Evolutionary conservation across 2,113 vertebrate species (phyloP), one percentile per base, ranked within the genome.

Genomic region (Tragelaphus scriptus): DNA sequence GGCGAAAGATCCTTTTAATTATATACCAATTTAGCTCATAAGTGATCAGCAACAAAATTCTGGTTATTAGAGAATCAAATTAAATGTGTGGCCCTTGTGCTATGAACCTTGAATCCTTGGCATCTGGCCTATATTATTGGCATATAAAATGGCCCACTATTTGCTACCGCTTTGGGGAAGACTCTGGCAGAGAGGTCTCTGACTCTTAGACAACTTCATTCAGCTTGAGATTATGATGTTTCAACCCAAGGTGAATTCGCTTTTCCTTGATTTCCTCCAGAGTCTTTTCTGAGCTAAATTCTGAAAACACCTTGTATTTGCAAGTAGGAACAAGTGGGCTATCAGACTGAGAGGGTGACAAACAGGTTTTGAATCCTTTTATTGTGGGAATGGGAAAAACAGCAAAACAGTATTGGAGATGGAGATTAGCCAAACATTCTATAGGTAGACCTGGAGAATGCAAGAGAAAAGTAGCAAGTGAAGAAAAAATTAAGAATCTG

Each of bases 1-100:
- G 90, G 85, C 13, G 88, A 88, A 94, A 92, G 6, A 55, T 61
- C 40, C n/a, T 92, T 94, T 97, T 94, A 87, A 91, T 93, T 93
- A 91, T 6, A 7, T 85, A 75, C 58, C 19, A 80, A 4, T 92
- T 95, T 94, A 86, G 58, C 9, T 89, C 95, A 61, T 95, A 36
- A 90, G 75, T 61, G 28, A 59, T 95, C 47, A 88, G 80, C 80
- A 88, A 63, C 79, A 75, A 56, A n/a, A 61, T 87, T 94, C 63
- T 85, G n/a, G 23, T 81, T 95, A 87, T 81, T 90, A 25, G 53
- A 87, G 19, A 96, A 77, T 94, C 30, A 85, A 61, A 75, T 90
- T 55, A 89, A 94, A 3, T n/a, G 10, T 84, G 25, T 95, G 58
- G 21, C 28, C 26, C 53, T 82, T 79, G 55, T 49, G 14, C 65